Evolutionary conservation across 35 echinoderm and acorn worm genomes (phyloP), one percentile per base, ranked within the genome.

Genomic region (Heliocidaris tuberculata): DNA sequence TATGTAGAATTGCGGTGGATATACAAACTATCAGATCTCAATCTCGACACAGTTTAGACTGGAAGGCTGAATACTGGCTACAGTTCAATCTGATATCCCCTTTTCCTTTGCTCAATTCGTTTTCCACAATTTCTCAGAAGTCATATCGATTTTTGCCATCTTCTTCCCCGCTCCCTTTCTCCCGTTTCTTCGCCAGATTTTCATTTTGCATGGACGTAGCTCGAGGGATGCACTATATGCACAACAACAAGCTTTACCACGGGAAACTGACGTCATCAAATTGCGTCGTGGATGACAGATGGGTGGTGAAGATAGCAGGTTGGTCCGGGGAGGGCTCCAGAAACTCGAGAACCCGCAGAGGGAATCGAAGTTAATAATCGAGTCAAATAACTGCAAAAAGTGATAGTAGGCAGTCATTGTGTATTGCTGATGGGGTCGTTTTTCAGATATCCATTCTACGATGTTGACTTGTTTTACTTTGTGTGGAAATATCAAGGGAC

Each of bases 221-320:
- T 13, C 96, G 98, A 15, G 98, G 97, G 12, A 95, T 97, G 94
- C 94, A 97, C 48, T 97, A 97, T 56, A 96, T 99, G 94, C 98
- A 99, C 95, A 94, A 93, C 31, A 96, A 96, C 56, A 99, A 97
- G 94, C 92, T 99, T 19, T 96, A 59, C 70, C 98, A 99, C 54
- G 98, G 98, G 4, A 92, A 95, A 70, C 95, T 99, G 60, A 99
- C 96, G 86, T 99, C 98, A 30, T 97, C 97, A 32, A 99, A 99
- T 96, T 99, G 98, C 94, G 96, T 99, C 31, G 95, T 99, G 52
- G 98, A 99, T 94, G 98, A 99, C 86, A 96, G 98, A 99, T 99
- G 98, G 98, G 97, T 99, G 60, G 98, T 99, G 59, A 99, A 99
- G 95, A 95, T 99, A 49, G 95, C 98, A 95, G 98, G 98, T 99